These are phyloP conservation scores for Eupelmus urozonus DNA, from an alignment of 2,888 invertebrate genomes.

Conservation along the genomic window DNA sequence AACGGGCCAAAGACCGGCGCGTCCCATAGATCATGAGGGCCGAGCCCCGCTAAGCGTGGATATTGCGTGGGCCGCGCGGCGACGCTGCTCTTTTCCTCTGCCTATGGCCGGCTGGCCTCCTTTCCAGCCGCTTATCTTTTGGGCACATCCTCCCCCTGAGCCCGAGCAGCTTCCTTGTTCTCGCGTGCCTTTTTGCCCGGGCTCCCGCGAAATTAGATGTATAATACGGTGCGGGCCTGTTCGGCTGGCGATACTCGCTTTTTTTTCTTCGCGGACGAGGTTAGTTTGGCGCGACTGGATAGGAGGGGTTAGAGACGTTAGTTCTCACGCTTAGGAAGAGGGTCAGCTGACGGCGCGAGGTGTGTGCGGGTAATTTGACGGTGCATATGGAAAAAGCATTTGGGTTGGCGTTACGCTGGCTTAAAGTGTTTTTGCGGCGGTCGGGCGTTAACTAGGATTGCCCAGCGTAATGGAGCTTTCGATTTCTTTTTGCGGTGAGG, in stretches of 20 bases:
- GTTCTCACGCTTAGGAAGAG: slow-evolving; percentile 53
- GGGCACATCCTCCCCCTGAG: slow-evolving; percentile 47
- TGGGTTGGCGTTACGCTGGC: neutral
- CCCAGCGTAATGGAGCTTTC: too few species aligned
- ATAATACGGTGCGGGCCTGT: slow-evolving; percentile 19
- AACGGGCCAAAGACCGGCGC: slow-evolving; percentile 73
- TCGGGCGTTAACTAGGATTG: too few species aligned
- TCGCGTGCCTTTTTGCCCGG: neutral
- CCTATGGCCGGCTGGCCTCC: slow-evolving; percentile 28
- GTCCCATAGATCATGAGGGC: slow-evolving; percentile 73
- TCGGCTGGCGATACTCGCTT: neutral
- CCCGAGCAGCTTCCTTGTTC: neutral
- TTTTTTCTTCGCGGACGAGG: too few species aligned
- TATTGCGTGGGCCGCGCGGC: slow-evolving; percentile 8
- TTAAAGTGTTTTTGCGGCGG: too few species aligned
- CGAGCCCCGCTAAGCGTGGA: neutral
- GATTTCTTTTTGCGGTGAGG: too few species aligned
- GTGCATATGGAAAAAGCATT: slow-evolving; percentile 17
- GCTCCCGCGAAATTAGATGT: slow-evolving; percentile 44
- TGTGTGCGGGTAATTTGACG: too few species aligned
- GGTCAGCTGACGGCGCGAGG: slow-evolving; percentile 12
- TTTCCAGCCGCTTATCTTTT: slow-evolving; percentile 55
- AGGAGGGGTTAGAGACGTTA: neutral
- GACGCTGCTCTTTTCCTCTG: neutral
- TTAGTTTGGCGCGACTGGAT: neutral